Evolutionary conservation across 2,888 invertebrate species (phyloP), one percentile per base, ranked within the genome.

Genomic region (Himalopsyche tibetana): DNA sequence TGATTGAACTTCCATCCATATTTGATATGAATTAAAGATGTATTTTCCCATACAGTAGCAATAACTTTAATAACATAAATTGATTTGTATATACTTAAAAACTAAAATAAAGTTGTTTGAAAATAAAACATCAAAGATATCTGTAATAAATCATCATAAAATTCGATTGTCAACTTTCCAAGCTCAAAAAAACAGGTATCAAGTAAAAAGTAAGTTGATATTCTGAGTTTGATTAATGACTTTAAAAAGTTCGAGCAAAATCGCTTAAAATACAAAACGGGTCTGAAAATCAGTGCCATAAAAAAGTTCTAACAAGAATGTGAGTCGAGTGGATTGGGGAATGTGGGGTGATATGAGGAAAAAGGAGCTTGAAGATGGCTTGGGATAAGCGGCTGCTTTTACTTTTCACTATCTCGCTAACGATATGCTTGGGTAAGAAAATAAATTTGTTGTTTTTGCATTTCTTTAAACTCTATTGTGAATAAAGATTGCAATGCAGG

Each of bases 171-270:
- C 51, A 80, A 80, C 80, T 80, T 80, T 51, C 51, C 42, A 55
- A 86, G 80, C 80, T 86, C 82, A 80, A 80, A 63, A 40, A 63
- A 80, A 45, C 36, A 38, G 56, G 74, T 79, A 63, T 81, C 80
- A 81, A 74, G 74, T 74, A 74, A 86, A 80, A 82, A 88, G 84
- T 82, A 84, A 88, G 87, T 88, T 88, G 88, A 88, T 85, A 88
- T 87, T 87, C 86, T 87, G 84, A 84, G 84, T 87, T 87, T 87
- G 88, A 88, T 88, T 88, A 88, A 88, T 88, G 86, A 82, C 63
- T 85, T 85, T 28, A 79, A 55, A 84, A 87, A 84, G 55, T 87
- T 88, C 82, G 74, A 84, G 51, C 84, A 82, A 42, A 74, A 74
- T 45, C 63, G 83, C 38, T 87, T 87, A 81, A 86, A 85, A 82